A percentile compares a stretch with the other conserved stretches of the same genome.
Evolutionary conservation across 1,140 invertebrate species (phyloP).

Genomic region (Leptinotarsa defecta): DNA sequence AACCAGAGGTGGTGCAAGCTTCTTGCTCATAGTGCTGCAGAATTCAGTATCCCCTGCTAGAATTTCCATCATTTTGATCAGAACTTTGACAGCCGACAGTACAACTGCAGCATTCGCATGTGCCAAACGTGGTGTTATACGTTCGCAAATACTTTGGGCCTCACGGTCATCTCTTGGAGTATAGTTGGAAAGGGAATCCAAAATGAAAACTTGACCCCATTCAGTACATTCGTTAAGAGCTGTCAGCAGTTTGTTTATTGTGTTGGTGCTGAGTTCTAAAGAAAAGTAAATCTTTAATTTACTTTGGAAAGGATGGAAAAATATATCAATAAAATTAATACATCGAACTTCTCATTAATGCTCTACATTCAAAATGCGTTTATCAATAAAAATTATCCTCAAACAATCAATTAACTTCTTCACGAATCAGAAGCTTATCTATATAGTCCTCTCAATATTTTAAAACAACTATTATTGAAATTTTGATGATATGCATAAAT

Average conservation of each 20-base stretch:
- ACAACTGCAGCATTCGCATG: slow-evolving; percentile 99
- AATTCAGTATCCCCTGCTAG: slow-evolving; percentile 92
- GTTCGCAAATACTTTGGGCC: slow-evolving; percentile 98
- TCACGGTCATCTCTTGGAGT: slow-evolving; percentile 96
- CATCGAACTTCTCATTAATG: too few relatives aligned
- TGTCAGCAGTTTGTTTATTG: slow-evolving; percentile 97
- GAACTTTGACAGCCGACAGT: slow-evolving; percentile 93
- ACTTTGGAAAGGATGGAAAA: neutral
- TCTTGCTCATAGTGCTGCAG: slow-evolving; percentile 92
- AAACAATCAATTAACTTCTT: too few relatives aligned
- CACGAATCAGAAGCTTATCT: too few relatives aligned
- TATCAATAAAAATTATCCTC: too few relatives aligned
- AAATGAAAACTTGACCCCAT: slow-evolving; percentile 99
- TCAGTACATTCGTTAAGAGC: slow-evolving; percentile 99
- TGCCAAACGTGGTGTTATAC: slow-evolving; percentile 95
- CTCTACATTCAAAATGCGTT: neutral
- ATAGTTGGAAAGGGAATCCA: slow-evolving; percentile 98
- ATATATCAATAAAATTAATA: too few relatives aligned
- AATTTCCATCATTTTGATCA: slow-evolving; percentile 99
- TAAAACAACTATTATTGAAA: too few relatives aligned
- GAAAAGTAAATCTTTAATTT: neutral
- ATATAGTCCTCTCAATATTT: too few relatives aligned
- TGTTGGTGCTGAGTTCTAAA: slow-evolving; percentile 92
- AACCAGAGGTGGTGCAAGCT: slow-evolving; percentile 97
- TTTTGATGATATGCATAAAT: too few relatives aligned